Percentiles rank a stretch among this genome's conserved stretches.
Conservation (phyloP, 2,797 vertebrate genomes). For the Poecile montanus region DNA sequence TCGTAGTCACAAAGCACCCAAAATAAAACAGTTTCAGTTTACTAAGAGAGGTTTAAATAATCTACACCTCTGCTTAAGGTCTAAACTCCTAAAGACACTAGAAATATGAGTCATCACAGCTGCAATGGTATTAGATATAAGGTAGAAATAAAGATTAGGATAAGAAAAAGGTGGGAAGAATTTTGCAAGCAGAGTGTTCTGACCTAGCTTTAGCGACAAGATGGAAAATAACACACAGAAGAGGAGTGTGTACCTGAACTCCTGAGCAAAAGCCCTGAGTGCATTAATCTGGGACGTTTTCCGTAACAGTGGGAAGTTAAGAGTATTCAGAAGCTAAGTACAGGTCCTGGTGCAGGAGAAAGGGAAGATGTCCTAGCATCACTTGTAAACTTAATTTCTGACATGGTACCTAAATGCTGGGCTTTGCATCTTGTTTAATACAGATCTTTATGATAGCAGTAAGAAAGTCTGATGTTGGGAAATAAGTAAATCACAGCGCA, state of each 20-base stretch:
- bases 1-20: background rate
- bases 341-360: background rate
- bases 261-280: background rate
- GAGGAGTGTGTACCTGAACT: background rate
- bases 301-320: background rate
- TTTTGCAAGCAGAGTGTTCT: rapidly evolving
- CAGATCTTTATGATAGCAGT: background rate
- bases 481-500: background rate
- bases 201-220: background rate
- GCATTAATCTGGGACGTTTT: background rate
- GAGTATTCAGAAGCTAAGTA: background rate
- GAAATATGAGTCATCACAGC: background rate
- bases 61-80: background rate
- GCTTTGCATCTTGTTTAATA: background rate
- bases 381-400: background rate
- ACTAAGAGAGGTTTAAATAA: background rate
- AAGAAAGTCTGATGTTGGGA: background rate
- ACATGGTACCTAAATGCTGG: background rate
- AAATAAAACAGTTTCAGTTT: background rate
- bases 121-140: background rate
- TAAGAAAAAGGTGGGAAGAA: background rate
- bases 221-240: background rate
- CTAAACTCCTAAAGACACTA: background rate
- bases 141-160: background rate
- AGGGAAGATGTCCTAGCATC: background rate